Evolutionary conservation across 1,140 invertebrate genomes (phyloP), one percentile per base, ranked within the genome.

Genomic region (Lanistes nyassanus): DNA sequence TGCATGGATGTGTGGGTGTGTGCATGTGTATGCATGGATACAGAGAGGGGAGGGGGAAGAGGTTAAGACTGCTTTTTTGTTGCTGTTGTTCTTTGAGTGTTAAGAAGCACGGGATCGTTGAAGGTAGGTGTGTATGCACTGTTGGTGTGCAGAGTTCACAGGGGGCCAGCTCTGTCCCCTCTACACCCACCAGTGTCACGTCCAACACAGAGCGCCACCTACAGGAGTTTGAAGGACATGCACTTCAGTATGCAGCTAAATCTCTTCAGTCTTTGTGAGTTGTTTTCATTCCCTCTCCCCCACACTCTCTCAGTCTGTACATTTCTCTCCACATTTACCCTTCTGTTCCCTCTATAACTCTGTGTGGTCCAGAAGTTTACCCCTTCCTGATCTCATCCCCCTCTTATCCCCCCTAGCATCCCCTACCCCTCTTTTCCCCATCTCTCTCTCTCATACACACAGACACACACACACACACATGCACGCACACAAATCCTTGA

Each of bases 241-340:
- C 85, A 39, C 78, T 87, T 11, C 85, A 87, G 69, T 86, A 86
- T 80, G 85, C 84, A 64, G 82, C 84, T 75, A 85, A 88, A 70
- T 88, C 86, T 34, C 79, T 88, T 19, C 83, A 86, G 68, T 83
- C 84, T 64, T 74, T 87, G 84, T 89, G 77, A 85, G 87, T 85
- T 19, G 53, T 19, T 67, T 23, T 75, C 67, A 26, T 29, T 0
- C 5, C 26, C 31, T 72, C 19, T 34, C 7, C 31, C 42, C 47
- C 67, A 34, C 67, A 23, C 34, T 16, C 42, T 0, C 29, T 23
- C 56, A n/a, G n/a, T n/a, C n/a, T n/a, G n/a, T n/a, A n/a, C n/a
- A n/a, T n/a, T n/a, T n/a, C n/a, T n/a, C n/a, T n/a, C n/a, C n/a
- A n/a, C n/a, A n/a, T n/a, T n/a, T n/a, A n/a, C n/a, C n/a, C n/a